Evolutionary conservation across 1,140 invertebrate species (phyloP).

Genomic region (Caligus rogercresseyi): DNA sequence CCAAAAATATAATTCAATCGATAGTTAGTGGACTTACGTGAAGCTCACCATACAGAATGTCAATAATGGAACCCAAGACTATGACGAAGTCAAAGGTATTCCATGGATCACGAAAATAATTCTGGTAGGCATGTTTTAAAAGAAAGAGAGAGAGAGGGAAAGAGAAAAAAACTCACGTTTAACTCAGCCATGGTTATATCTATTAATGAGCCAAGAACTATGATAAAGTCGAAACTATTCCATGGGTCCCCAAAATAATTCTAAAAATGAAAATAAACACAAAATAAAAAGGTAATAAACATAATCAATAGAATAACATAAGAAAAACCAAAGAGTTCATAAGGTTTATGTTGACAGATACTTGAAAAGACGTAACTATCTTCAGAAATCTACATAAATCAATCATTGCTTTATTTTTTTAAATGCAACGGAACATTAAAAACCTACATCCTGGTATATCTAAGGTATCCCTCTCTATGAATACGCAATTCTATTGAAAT

Average conservation of each 20-base stretch:
- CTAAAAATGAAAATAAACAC: constrained; percentile 34
- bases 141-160: constrained; percentile 22
- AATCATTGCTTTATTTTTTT: too few species aligned
- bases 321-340: constrained; percentile 1
- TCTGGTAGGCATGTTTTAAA: constrained; percentile 46
- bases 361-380: too few species aligned
- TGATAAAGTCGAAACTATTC: constrained; percentile 99
- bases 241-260: constrained; percentile 99
- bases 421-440: too few species aligned
- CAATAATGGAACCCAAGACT: constrained; percentile 94
- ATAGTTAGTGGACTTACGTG: constrained; percentile 42
- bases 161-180: constrained; percentile 20
- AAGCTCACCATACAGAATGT: constrained; percentile 90
- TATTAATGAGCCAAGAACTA: constrained; percentile 57
- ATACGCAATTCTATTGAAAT: too few species aligned
- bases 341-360: too few species aligned
- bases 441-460: too few species aligned
- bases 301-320: neutral
- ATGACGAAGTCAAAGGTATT: constrained; percentile 99
- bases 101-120: constrained; percentile 99
- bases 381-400: too few species aligned
- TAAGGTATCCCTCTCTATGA: too few species aligned
- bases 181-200: constrained; percentile 21
- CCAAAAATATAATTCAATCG: too few species aligned
- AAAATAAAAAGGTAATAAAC: constrained; percentile 10